Percentiles rank a stretch among this genome's conserved stretches.
Conservation (phyloP, 2,797 vertebrate species). For the Simalia tracyae region DNA sequence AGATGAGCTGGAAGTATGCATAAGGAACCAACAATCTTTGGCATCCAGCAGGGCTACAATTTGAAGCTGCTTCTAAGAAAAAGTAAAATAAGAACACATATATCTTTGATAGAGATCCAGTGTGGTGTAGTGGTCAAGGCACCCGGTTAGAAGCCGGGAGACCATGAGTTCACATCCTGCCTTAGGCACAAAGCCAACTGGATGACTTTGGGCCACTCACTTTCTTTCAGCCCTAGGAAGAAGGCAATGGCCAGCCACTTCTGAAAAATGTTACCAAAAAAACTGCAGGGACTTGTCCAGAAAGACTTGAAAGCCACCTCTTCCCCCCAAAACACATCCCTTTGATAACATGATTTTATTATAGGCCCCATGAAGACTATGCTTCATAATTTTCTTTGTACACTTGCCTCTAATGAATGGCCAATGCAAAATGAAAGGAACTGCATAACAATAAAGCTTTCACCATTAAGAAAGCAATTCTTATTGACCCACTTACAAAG, state of each 20-base stretch:
- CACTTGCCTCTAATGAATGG: not conserved
- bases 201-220: not conserved
- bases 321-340: not conserved
- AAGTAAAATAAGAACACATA: not conserved
- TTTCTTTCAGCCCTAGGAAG: not conserved
- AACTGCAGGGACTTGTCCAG: not conserved
- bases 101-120: not conserved
- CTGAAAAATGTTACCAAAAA: not conserved
- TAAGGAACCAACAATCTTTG: constrained; percentile 55
- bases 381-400: not conserved
- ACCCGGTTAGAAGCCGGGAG: not conserved
- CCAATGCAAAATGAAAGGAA: not conserved
- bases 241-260: not conserved
- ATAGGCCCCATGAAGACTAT: not conserved
- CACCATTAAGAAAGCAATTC: not conserved
- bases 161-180: not conserved
- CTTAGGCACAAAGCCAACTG: not conserved
- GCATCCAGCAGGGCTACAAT: constrained; percentile 6
- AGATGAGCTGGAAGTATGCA: constrained; percentile 44
- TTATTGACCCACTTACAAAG: not conserved
- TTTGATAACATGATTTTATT: not conserved
- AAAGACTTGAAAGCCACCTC: not conserved
- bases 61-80: constrained; percentile 38
- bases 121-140: not conserved
- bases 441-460: not conserved